These are phyloP conservation scores for Zeuzera pyrina DNA, from an alignment of 2,888 invertebrate genomes.

Conservation along the genomic window DNA sequence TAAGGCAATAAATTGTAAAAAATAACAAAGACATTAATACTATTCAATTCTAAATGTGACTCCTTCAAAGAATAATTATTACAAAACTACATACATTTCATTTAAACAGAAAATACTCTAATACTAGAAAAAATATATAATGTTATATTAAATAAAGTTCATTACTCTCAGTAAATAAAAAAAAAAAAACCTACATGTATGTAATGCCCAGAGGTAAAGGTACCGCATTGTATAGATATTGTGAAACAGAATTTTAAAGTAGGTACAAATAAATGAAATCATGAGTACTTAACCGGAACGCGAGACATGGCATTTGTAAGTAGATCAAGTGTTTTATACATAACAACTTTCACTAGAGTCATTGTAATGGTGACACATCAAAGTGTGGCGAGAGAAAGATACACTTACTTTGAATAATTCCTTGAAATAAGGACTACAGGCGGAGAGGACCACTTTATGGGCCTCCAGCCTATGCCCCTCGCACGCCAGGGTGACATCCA, in stretches of 20 bases:
- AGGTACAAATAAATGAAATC: slow-evolving; percentile 71
- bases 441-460: slow-evolving; percentile 88
- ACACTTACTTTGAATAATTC: slow-evolving; percentile 85
- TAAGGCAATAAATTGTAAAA: slow-evolving; percentile 14
- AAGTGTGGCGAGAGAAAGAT: slow-evolving; percentile 71
- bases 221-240: slow-evolving; percentile 69
- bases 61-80: too few species aligned
- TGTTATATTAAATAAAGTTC: too few species aligned
- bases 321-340: slow-evolving; percentile 74
- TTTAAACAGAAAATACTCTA: too few species aligned
- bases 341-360: slow-evolving; percentile 74
- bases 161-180: too few species aligned
- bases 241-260: slow-evolving; percentile 69
- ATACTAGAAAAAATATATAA: too few species aligned
- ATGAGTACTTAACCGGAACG: slow-evolving; percentile 73
- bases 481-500: slow-evolving; percentile 90
- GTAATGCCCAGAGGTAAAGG: slow-evolving; percentile 45
- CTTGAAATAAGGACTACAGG: slow-evolving; percentile 91
- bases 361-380: slow-evolving; percentile 74
- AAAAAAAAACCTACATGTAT: too few species aligned
- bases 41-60: too few species aligned
- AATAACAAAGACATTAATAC: slow-evolving; percentile 5
- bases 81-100: too few species aligned
- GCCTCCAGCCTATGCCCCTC: slow-evolving; percentile 88
- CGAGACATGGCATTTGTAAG: slow-evolving; percentile 74